phyloP scores from a whole-genome alignment of 2,888 invertebrate genomes.

The Gastracanthus pulcherrimus region DNA sequence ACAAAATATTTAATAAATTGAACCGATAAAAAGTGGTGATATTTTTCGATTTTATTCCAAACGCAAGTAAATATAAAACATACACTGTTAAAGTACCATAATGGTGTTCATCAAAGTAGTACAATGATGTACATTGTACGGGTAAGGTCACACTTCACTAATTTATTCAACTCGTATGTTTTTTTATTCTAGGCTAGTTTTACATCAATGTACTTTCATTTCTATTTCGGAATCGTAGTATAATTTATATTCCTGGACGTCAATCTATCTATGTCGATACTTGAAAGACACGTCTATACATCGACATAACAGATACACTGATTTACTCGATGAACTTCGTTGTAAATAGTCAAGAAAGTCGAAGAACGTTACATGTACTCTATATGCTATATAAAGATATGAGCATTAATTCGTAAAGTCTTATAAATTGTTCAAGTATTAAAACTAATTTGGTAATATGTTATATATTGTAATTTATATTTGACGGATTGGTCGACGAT shows the following conservation, averaged over 20 bases:
- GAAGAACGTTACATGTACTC: not conserved
- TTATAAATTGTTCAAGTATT: slow-evolving; percentile 22
- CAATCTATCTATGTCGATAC: slow-evolving; percentile 20
- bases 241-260: slow-evolving; percentile 29
- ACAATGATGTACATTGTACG: not conserved
- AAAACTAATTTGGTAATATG: not conserved
- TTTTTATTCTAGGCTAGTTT: not conserved
- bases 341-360: slow-evolving; percentile 22
- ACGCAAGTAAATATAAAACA: no score
- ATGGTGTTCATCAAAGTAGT: no score
- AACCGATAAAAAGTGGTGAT: no score
- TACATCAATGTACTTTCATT: slow-evolving; percentile 25
- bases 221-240: slow-evolving; percentile 1
- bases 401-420: slow-evolving; percentile 30
- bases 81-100: no score
- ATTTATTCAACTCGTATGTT: not conserved
- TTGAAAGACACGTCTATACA: slow-evolving; percentile 28
- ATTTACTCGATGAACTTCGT: slow-evolving; percentile 19
- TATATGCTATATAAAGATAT: not conserved
- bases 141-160: not conserved
- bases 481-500: slow-evolving; percentile 30
- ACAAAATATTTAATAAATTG: no score
- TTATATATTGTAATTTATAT: not conserved
- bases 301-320: slow-evolving; percentile 10
- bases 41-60: no score